Evolutionary conservation across 2,797 vertebrate genomes (phyloP), one percentile per base, ranked within the genome.

Genomic region (Sebastes miniatus): DNA sequence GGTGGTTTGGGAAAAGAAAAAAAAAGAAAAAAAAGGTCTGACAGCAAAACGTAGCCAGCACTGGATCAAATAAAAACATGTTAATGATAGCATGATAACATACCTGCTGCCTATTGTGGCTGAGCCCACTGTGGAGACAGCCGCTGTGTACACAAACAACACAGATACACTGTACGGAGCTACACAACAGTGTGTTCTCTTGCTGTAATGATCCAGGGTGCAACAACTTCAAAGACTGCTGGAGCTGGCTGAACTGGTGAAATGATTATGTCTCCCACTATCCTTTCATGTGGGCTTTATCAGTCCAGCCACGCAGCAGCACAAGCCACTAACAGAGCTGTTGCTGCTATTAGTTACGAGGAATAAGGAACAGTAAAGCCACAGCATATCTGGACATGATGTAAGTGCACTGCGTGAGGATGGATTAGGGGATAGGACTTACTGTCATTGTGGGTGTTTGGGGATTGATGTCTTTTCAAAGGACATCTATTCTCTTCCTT

Each of bases 321-420:
- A 29, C 75, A 69, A 84, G 78, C 76, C 64, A 85, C 88, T 80
- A 88, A 91, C 86, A 73, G 78, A 91, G 87, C 71, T 88, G 88
- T 93, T 90, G 88, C 87, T 88, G 94, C 94, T 95, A 95, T 95
- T 95, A 95, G 91, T 87, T 85, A 83, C 90, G 82, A 87, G 85
- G 92, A 95, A 89, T 77, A 83, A 79, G 86, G 69, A 83, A 87
- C 62, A 79, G 82, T 80, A 91, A 95, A 94, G 85, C 80, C 62
- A 72, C 61, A 72, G 69, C 80, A 88, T 90, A 87, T 90, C 84
- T 76, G 79, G 87, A 87, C 79, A 80, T 85, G 79, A 89, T 83
- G 77, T 84, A 79, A 91, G 80, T 78, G 77, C 80, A 73, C 83
- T 57, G 71, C 39, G 36, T 84, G 83, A 72, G 72, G 73, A 92